Evolutionary conservation across 2,797 vertebrate genomes (phyloP), one percentile per base, ranked within the genome.

Genomic region (Lutjanus campechanus): DNA sequence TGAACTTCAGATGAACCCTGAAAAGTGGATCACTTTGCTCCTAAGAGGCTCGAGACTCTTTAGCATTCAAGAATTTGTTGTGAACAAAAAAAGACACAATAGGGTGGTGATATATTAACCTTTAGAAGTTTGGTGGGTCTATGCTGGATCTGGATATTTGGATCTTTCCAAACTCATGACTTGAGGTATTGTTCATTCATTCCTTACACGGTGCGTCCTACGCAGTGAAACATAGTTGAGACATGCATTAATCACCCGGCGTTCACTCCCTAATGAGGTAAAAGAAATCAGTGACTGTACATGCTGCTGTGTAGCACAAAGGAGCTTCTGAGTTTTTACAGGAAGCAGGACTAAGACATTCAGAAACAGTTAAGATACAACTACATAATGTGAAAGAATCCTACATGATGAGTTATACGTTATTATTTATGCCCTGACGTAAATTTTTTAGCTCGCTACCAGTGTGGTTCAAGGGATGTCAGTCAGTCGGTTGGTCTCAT

Each of bases 1-100:
- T 72, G 64, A 85, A 84, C 91, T 84, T 65, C 4, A 55, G 19
- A 61, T 85, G 80, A 87, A 84, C 88, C 73, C 66, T 15, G 41
- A 36, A 46, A 43, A 49, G 43, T 40, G 36, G 16, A 69, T 69
- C 63, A n/a, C 11, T 50, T 80, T 3, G 4, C 40, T 77, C 49
- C 55, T 5, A 22, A 58, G 62, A 81, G 62, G 61, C 25, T 77
- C 8, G 29, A 15, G 64, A 64, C 43, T 74, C 22, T 69, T 84
- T 29, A 65, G 46, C 53, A n/a, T 77, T 63, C 36, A 74, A 64
- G 53, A 80, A 80, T 67, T 40, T 70, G 40, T 75, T 36, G 12
- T 63, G 41, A 72, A 61, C 61, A 67, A n/a, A 71, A 49, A 49
- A 77, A 4, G 4, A 66, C 2, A 55, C 54, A 66, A 59, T 29